Percentiles rank a stretch among this genome's conserved stretches.
phyloP scores from a whole-genome alignment of 2,888 invertebrate genomes.

The Dicranocentrus wangi region DNA sequence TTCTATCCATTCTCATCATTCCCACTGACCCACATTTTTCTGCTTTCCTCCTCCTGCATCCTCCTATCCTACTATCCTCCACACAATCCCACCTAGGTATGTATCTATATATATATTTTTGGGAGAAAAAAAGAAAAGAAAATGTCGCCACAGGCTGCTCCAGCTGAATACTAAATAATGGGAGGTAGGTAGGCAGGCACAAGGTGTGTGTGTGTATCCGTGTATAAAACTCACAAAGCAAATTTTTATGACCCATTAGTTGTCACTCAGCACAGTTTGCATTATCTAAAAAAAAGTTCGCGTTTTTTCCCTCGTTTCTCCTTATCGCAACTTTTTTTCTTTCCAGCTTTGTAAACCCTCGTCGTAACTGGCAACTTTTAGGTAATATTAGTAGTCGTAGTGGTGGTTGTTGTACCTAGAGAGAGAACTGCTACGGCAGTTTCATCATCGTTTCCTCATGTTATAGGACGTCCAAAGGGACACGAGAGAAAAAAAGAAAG shows the following conservation, averaged over 20 bases:
- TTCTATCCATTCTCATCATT: not conserved
- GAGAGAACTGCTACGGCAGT: too few species aligned
- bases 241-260: constrained; percentile 60
- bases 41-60: too few species aligned
- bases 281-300: constrained; percentile 45
- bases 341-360: not conserved
- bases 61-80: too few species aligned
- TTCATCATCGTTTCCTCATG: too few species aligned
- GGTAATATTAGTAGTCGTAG: not conserved
- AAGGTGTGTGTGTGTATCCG: constrained; percentile 3
- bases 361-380: not conserved
- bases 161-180: constrained; percentile 41
- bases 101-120: too few species aligned
- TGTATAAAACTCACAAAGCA: constrained; percentile 33
- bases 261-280: constrained; percentile 58
- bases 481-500: too few species aligned
- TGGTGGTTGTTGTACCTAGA: too few species aligned
- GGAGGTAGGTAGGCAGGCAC: not conserved
- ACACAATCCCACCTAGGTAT: too few species aligned
- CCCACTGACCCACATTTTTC: constrained; percentile 9
- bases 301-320: constrained; percentile 16
- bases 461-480: too few species aligned
- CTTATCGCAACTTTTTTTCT: constrained; percentile 20
- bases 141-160: too few species aligned
- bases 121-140: too few species aligned